phyloP scores from a whole-genome alignment of 2,888 invertebrate species.

The Oscheius myriophilus region DNA sequence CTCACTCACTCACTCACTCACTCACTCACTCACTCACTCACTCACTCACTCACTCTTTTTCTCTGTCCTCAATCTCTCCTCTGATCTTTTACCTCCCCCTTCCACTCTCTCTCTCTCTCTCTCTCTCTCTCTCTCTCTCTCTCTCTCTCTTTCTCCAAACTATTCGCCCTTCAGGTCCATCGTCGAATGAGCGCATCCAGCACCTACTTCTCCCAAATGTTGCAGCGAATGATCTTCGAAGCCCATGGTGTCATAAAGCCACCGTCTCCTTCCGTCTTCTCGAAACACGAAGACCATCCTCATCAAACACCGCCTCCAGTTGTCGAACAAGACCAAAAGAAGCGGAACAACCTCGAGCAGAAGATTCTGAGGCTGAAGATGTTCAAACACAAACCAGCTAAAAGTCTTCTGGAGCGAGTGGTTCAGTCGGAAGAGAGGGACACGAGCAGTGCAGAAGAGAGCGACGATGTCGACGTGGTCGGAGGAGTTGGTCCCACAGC shows the following conservation, averaged over 20 bases:
- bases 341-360: slow-evolving; percentile 17
- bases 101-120: background rate
- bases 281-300: too few relatives aligned
- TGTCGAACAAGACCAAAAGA: background rate
- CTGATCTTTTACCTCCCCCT: too few relatives aligned
- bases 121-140: slow-evolving; percentile 1
- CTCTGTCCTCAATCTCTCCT: background rate
- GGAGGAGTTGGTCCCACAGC: slow-evolving; percentile 12
- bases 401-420: slow-evolving; percentile 2
- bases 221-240: slow-evolving; percentile 17
- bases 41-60: background rate
- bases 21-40: background rate
- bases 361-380: slow-evolving; percentile 10
- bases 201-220: slow-evolving; percentile 15
- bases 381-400: background rate
- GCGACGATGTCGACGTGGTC: slow-evolving; percentile 22
- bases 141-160: slow-evolving; percentile 1
- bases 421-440: background rate
- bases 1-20: background rate
- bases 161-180: background rate
- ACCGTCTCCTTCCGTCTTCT: too few relatives aligned
- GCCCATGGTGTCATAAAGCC: slow-evolving; percentile 6
- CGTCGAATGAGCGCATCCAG: slow-evolving; percentile 2
- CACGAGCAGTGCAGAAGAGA: slow-evolving; percentile 7
- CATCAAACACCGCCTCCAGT: too few relatives aligned